Evolutionary conservation across 2,888 invertebrate genomes (phyloP).

Genomic region (Girardia tigrina): DNA sequence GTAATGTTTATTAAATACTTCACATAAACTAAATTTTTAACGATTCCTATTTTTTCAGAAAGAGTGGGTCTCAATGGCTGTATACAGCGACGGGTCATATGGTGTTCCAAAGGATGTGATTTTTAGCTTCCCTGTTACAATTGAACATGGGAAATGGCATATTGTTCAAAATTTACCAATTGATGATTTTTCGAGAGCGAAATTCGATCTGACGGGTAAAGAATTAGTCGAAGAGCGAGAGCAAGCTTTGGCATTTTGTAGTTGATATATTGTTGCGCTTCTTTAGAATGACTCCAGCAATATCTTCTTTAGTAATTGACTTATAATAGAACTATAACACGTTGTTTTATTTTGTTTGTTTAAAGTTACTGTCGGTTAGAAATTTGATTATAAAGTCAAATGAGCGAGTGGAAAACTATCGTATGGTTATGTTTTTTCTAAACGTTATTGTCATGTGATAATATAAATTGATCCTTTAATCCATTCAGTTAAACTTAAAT

Average conservation of each 20-base stretch:
- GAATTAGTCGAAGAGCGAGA: constrained; percentile 74
- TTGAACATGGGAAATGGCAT: constrained; percentile 64
- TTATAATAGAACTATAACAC: no score
- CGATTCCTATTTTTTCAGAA: neutral
- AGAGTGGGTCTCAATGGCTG: constrained; percentile 31
- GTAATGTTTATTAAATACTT: no score
- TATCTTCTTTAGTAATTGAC: no score
- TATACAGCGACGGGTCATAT: constrained; percentile 30
- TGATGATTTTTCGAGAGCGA: constrained; percentile 68
- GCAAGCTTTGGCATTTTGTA: constrained; percentile 59
- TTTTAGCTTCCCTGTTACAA: constrained; percentile 83
- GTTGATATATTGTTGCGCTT: neutral
- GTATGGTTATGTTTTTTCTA: no score
- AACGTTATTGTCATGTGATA: no score
- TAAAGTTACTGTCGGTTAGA: no score
- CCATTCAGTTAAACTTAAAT: no score
- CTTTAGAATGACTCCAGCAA: neutral
- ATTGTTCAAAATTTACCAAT: constrained; percentile 72
- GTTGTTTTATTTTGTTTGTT: no score
- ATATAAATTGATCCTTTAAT: no score
- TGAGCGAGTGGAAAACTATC: no score
- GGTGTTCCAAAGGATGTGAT: constrained; percentile 54
- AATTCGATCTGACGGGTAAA: constrained; percentile 69
- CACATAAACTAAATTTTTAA: no score
- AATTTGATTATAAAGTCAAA: no score